Conservation (phyloP, 1,140 invertebrate species). For the Thalassaphorura encarpata region DNA sequence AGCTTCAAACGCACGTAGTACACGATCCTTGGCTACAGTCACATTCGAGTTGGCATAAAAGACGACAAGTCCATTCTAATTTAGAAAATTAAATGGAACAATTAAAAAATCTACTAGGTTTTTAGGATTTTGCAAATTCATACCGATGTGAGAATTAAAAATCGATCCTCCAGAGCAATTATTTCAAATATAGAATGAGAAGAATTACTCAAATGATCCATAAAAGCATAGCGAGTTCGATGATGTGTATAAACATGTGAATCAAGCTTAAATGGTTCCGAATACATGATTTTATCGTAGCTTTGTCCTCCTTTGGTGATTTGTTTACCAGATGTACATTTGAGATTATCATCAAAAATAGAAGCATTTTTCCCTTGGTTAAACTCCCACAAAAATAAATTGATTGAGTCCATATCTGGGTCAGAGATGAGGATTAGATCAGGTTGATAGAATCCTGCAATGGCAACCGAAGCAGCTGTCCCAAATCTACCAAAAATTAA, state of each 20-base stretch:
- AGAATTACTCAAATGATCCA: background rate
- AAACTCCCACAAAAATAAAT: slow-evolving; percentile 5
- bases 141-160: slow-evolving; percentile 11
- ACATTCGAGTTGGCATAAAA: slow-evolving; percentile 7
- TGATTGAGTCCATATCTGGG: slow-evolving; percentile 4
- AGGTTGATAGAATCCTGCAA: slow-evolving; percentile 16
- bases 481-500: too few relatives aligned
- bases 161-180: slow-evolving; percentile 12
- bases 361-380: background rate
- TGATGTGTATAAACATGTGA: too few relatives aligned
- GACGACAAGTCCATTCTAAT: slow-evolving; percentile 6
- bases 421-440: slow-evolving; percentile 7
- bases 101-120: background rate
- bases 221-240: background rate
- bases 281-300: too few relatives aligned
- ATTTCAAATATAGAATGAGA: slow-evolving; percentile 9
- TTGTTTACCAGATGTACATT: too few relatives aligned
- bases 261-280: too few relatives aligned
- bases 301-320: too few relatives aligned
- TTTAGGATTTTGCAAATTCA: too few relatives aligned
- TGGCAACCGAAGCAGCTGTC: background rate
- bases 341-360: background rate
- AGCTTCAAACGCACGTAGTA: background rate
- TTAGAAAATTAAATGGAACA: background rate
- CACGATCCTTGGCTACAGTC: background rate